Evolutionary conservation across 2,797 vertebrate species (phyloP).

Genomic region (Catamblyrhynchus diadema): DNA sequence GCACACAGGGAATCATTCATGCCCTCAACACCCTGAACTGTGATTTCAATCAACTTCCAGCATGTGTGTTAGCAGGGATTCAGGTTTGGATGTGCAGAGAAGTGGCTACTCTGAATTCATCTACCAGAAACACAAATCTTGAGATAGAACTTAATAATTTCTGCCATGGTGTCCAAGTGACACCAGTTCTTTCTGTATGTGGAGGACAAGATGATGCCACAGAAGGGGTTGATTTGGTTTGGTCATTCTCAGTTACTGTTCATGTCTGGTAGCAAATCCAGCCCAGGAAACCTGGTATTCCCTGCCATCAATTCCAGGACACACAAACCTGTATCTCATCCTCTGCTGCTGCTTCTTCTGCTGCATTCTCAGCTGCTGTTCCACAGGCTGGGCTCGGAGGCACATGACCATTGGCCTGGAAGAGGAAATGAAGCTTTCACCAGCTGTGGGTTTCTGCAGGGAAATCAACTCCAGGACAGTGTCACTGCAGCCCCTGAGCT

Average conservation of each 20-base stretch:
- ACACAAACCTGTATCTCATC: conserved; percentile 76
- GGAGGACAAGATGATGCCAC: neutral
- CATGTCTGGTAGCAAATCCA: neutral
- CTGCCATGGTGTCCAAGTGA: neutral
- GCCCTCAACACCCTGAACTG: neutral
- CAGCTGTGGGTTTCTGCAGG: neutral
- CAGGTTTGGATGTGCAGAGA: fast-evolving
- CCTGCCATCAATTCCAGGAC: neutral
- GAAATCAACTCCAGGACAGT: neutral
- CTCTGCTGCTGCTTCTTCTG: conserved; percentile 66
- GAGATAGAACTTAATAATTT: neutral
- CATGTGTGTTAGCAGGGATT: neutral
- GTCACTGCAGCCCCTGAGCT: neutral
- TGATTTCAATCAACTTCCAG: neutral
- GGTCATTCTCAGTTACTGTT: neutral
- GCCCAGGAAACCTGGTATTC: neutral
- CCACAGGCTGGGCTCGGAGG: conserved; percentile 52
- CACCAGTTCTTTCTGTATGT: neutral
- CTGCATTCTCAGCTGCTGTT: conserved; percentile 49
- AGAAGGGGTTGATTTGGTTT: fast-evolving
- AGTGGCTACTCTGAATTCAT: neutral
- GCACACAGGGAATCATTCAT: neutral
- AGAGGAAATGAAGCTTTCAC: conserved; percentile 54
- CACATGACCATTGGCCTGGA: conserved; percentile 69
- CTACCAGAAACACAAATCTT: neutral